phyloP scores from a whole-genome alignment of 2,888 invertebrate genomes.

The Crocallis elinguaria region DNA sequence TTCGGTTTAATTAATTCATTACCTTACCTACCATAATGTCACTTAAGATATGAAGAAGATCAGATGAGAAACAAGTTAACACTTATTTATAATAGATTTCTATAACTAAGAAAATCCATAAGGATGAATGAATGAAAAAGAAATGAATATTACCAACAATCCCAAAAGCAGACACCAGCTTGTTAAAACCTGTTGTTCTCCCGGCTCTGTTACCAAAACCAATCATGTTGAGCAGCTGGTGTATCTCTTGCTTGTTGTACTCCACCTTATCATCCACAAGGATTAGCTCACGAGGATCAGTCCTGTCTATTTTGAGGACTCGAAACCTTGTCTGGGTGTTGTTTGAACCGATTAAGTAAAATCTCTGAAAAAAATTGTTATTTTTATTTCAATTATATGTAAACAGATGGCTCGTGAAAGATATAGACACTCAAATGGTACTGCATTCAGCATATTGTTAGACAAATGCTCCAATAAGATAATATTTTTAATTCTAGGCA shows the following conservation, averaged over 20 bases:
- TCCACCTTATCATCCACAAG: conserved; percentile 96
- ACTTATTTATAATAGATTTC: too few relatives aligned
- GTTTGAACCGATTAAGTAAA: conserved; percentile 98
- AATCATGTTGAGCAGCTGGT: conserved; percentile 91
- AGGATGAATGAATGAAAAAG: not conserved
- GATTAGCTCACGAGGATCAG: conserved; percentile 91
- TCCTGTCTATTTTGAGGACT: conserved; percentile 96
- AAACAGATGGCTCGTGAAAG: too few relatives aligned
- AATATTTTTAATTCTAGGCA: too few relatives aligned
- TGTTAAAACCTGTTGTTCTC: conserved; percentile 86
- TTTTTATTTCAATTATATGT: not conserved
- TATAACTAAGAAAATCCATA: too few relatives aligned
- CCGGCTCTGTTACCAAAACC: conserved; percentile 82
- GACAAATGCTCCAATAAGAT: too few relatives aligned
- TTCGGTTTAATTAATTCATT: too few relatives aligned
- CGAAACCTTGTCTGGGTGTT: conserved; percentile 95
- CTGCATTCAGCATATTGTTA: too few relatives aligned
- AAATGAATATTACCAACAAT: conserved; percentile 89
- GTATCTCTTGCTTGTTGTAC: conserved; percentile 94
- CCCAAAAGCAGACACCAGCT: conserved; percentile 96
- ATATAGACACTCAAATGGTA: too few relatives aligned
- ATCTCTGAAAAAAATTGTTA: conserved; percentile 86
- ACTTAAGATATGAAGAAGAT: too few relatives aligned
- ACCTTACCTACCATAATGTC: too few relatives aligned
- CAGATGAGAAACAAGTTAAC: too few relatives aligned